Conservation (phyloP, 2,888 invertebrate genomes). For the Agriopis aurantiaria region DNA sequence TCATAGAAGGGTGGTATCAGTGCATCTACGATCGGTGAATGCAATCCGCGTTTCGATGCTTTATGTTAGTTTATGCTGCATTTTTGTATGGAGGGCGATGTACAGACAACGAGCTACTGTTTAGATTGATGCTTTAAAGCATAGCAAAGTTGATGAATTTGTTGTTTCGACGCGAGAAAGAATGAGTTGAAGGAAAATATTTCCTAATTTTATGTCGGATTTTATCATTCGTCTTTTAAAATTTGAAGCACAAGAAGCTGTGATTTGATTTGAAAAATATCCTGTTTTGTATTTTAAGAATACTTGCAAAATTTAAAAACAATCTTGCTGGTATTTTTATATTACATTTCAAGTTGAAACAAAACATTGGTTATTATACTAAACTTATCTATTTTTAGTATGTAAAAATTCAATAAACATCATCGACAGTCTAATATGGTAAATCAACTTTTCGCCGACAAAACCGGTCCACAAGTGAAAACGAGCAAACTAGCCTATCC, state of each 20-base stretch:
- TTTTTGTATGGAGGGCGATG: conserved; percentile 64
- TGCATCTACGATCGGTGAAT: conserved; percentile 61
- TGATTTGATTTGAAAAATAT: not conserved
- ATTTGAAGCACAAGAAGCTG: not conserved
- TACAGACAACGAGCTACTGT: conserved; percentile 53
- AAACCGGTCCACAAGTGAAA: not conserved
- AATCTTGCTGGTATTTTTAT: not conserved
- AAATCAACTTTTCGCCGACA: not conserved
- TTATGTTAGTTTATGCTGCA: conserved; percentile 62
- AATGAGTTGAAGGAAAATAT: conserved; percentile 35
- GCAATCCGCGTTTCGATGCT: conserved; percentile 68
- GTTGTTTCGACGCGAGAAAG: conserved; percentile 38
- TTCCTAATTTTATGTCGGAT: conserved; percentile 28
- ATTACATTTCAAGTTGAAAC: not conserved
- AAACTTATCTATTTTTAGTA: not conserved
- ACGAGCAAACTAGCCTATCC: not conserved
- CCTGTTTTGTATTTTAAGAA: too few relatives aligned
- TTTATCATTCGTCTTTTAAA: conserved; percentile 1
- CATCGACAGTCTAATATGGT: not conserved
- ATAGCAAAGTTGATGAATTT: conserved; percentile 45
- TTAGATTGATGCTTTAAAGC: conserved; percentile 46
- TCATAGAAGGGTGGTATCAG: conserved; percentile 59
- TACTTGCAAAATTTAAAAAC: not conserved
- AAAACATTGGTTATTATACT: not conserved
- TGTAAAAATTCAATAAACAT: too few relatives aligned